Percentiles rank a stretch among this genome's conserved stretches.
Conservation (phyloP, 2,113 vertebrate genomes). For the Tachycineta bicolor region DNA sequence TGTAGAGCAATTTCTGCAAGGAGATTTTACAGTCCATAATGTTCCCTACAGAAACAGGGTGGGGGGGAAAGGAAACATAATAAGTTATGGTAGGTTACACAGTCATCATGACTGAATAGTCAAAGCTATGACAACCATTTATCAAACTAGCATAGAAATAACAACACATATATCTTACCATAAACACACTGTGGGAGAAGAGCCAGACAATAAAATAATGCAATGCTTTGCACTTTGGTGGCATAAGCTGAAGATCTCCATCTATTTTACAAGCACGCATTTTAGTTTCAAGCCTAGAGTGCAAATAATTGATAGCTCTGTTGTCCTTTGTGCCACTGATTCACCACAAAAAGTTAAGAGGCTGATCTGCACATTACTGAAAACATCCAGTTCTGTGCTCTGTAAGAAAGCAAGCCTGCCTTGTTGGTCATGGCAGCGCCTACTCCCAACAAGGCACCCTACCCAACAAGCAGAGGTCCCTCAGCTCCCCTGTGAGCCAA, state of each 20-base stretch:
- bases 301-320: neutral
- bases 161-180: conserved; percentile 13
- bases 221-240: neutral
- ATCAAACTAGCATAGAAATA: conserved; percentile 20
- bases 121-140: conserved; percentile 34
- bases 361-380: neutral
- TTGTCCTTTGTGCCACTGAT: neutral
- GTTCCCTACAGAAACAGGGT: neutral
- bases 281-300: neutral
- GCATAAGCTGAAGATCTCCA: neutral
- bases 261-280: neutral
- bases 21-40: neutral
- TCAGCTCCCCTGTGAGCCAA: neutral
- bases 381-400: neutral
- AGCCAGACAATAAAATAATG: conserved; percentile 11
- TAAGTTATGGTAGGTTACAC: conserved; percentile 11
- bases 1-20: neutral
- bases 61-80: neutral
- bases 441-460: neutral
- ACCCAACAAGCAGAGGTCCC: neutral
- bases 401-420: neutral
- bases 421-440: fast-evolving
- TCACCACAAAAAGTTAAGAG: neutral
- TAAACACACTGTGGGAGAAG: neutral
- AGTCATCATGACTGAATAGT: conserved; percentile 26